Evolutionary conservation across 2,797 vertebrate species (phyloP), one percentile per base, ranked within the genome.

Genomic region (Etheostoma nigrum): DNA sequence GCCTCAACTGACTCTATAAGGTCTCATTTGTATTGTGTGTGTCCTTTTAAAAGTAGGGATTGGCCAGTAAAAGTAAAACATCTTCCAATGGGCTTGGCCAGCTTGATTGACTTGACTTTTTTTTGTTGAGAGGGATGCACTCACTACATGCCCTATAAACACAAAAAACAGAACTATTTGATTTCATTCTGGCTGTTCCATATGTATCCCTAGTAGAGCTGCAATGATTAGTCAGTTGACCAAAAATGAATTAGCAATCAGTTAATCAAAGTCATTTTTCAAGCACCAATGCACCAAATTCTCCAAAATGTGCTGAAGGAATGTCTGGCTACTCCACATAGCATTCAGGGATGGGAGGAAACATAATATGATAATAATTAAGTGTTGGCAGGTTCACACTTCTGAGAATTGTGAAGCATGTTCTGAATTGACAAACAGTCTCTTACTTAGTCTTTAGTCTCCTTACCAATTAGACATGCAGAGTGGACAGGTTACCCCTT

Each of bases 391-490:
- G 58, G 48, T 84, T 52, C 52, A 47, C 63, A 59, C 25, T 63
- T 64, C 7, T 15, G 16, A 44, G n/a, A 65, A 64, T 60, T 45
- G 12, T 47, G 13, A 77, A 61, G 4, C 51, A 53, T 66, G 69
- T 71, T 42, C 5, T 30, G 59, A 78, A 61, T 68, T 58, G 61
- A 33, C 19, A 19, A 53, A 74, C 11, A 36, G n/a, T 53, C 42
- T 57, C 9, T 5, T 15, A 36, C 62, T 69, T 57, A 30, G 51
- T 30, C 51, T 74, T 78, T 72, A 6, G 23, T 79, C 60, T 84
- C 23, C 21, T 53, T n/a, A 48, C 83, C 86, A 90, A 86, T 94
- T 89, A 88, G 67, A 76, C 70, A 69, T 72, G 53, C 58, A 81
- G 74, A 82, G 87, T 75, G 88, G 84, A 81, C 83, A 79, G 76